Percentiles rank a stretch among this genome's conserved stretches.
Evolutionary conservation across 1,140 invertebrate genomes (phyloP).

Genomic region (Drosophila sturtevanti): DNA sequence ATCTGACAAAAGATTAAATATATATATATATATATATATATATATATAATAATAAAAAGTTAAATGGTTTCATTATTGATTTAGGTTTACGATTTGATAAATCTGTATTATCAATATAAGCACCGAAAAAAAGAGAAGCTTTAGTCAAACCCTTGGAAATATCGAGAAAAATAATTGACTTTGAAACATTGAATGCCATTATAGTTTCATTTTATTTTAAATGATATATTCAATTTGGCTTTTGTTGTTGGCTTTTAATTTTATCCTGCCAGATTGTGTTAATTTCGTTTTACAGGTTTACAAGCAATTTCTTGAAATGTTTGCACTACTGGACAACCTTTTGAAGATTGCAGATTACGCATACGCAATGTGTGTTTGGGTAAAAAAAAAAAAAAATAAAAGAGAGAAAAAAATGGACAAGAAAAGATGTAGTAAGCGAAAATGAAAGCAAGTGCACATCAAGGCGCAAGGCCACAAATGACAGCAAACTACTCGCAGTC

Average conservation of each 20-base stretch:
- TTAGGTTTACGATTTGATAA: too few species aligned
- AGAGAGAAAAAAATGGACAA: slow-evolving; percentile 11
- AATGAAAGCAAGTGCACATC: slow-evolving; percentile 37
- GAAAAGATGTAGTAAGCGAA: neutral
- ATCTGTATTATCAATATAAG: too few species aligned
- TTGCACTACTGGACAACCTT: slow-evolving; percentile 12
- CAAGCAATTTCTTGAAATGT: neutral
- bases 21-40: too few species aligned
- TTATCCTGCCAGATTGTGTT: neutral
- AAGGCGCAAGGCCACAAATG: slow-evolving; percentile 15
- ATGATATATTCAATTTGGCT: neutral
- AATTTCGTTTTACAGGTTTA: neutral
- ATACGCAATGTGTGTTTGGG: slow-evolving; percentile 61
- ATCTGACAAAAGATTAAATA: too few species aligned
- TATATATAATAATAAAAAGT: too few species aligned
- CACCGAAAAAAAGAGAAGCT: too few species aligned
- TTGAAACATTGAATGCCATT: neutral
- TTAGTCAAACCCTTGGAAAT: too few species aligned
- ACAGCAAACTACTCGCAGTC: slow-evolving; percentile 26
- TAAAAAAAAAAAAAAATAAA: slow-evolving; percentile 33
- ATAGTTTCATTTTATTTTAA: neutral
- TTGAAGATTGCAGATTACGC: slow-evolving; percentile 39
- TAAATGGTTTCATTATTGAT: too few species aligned
- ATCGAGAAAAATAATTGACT: too few species aligned
- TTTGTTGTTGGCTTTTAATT: neutral